phyloP scores from a whole-genome alignment of 2,113 vertebrate species.

The Eolophus roseicapilla region DNA sequence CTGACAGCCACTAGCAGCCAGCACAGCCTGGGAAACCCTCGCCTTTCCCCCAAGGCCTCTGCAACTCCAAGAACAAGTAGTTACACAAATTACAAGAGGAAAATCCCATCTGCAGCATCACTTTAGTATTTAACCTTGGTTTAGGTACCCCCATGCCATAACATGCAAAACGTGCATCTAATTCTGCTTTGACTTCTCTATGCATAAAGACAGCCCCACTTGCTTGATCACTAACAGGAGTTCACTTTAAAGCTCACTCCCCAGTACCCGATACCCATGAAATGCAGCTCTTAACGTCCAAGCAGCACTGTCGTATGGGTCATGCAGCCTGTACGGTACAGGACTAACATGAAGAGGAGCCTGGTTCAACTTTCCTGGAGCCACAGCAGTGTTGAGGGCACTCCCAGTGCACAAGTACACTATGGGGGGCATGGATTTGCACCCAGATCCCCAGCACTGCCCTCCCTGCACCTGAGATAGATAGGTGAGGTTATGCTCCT shows the following conservation, averaged over 20 bases:
- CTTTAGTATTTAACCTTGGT: background rate
- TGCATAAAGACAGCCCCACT: background rate
- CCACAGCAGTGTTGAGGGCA: background rate
- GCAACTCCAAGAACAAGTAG: background rate
- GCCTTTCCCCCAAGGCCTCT: background rate
- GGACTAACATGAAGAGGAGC: background rate
- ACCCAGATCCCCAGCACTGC: background rate
- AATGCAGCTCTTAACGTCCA: background rate
- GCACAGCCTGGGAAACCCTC: background rate
- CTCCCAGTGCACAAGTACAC: accelerated
- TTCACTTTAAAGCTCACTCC: background rate
- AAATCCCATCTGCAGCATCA: background rate
- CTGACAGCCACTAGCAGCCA: background rate
- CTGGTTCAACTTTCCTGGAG: background rate
- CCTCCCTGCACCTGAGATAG: background rate
- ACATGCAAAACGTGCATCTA: accelerated
- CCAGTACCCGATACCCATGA: background rate
- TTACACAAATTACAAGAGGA: background rate
- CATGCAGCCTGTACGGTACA: accelerated
- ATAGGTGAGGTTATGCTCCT: background rate
- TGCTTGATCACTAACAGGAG: background rate
- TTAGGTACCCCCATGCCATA: background rate
- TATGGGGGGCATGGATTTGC: background rate
- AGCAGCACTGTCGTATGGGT: accelerated
- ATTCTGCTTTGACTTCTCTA: background rate